These are phyloP conservation scores for Limanda limanda DNA, from an alignment of 2,113 vertebrate genomes.

Conservation along the genomic window DNA sequence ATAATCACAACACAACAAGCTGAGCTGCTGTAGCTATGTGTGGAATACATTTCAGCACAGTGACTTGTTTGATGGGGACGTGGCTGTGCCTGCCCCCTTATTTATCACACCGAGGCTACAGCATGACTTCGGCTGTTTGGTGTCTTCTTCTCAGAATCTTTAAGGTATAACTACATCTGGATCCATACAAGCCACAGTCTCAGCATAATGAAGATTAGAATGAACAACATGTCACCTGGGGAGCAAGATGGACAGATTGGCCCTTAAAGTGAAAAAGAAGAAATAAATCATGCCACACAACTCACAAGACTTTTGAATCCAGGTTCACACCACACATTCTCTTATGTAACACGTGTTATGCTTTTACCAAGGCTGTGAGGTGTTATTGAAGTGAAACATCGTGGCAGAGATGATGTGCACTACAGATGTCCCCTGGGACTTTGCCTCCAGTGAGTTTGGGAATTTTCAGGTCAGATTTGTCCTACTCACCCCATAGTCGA, in stretches of 20 bases:
- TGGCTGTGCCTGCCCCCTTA: too few species aligned
- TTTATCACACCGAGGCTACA: background rate
- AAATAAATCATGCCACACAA: background rate
- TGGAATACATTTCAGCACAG: too few species aligned
- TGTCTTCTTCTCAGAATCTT: background rate
- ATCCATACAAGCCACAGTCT: background rate
- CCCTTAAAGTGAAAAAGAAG: background rate
- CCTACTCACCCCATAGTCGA: too few species aligned
- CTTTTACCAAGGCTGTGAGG: background rate
- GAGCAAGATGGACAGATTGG: background rate
- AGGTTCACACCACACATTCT: background rate
- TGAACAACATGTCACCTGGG: background rate
- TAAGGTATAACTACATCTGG: background rate
- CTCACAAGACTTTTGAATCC: background rate
- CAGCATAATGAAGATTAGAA: background rate
- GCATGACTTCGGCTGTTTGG: too few species aligned
- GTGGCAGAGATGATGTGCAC: too few species aligned
- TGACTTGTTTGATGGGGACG: too few species aligned
- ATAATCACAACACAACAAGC: background rate
- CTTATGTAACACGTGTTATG: background rate
- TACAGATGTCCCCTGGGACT: too few species aligned
- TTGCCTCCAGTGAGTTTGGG: too few species aligned
- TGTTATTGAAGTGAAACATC: background rate
- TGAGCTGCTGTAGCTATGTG: background rate
- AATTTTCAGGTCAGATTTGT: too few species aligned